Conservation (phyloP, 2,888 invertebrate genomes). For the Chrysolina oricalcia region DNA sequence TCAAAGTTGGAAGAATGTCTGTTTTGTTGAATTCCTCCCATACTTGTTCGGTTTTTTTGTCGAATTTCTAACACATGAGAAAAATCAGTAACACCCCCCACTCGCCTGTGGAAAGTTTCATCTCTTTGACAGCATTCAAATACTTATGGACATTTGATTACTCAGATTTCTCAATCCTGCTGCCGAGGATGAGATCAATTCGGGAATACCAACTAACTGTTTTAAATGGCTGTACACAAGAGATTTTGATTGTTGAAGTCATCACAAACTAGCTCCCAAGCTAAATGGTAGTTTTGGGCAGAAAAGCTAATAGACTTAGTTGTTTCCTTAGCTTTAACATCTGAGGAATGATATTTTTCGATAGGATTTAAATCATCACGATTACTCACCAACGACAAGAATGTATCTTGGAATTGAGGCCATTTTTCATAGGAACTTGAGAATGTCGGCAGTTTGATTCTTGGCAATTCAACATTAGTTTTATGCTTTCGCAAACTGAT, state of each 20-base stretch:
- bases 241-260: no score
- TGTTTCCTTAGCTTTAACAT: background rate
- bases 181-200: background rate
- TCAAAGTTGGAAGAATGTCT: background rate
- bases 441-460: slow-evolving; percentile 8
- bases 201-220: slow-evolving; percentile 2
- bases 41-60: background rate
- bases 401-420: background rate
- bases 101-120: background rate
- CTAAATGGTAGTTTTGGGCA: background rate
- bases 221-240: background rate
- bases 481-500: background rate
- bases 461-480: background rate
- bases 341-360: background rate
- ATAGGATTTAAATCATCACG: background rate
- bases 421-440: background rate
- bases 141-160: slow-evolving; percentile 26
- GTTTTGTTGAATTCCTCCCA: slow-evolving; percentile 28
- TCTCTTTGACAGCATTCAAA: slow-evolving; percentile 20
- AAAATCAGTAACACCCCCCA: slow-evolving; percentile 22
- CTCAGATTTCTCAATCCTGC: slow-evolving; percentile 12
- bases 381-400: background rate
- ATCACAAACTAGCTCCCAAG: no score
- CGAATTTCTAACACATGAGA: slow-evolving; percentile 16
- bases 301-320: background rate